A percentile compares a stretch with the other conserved stretches of the same genome.
These are phyloP conservation scores for Adelognathus sp. DNA, from an alignment of 2,888 invertebrate species.

Conservation along the genomic window DNA sequence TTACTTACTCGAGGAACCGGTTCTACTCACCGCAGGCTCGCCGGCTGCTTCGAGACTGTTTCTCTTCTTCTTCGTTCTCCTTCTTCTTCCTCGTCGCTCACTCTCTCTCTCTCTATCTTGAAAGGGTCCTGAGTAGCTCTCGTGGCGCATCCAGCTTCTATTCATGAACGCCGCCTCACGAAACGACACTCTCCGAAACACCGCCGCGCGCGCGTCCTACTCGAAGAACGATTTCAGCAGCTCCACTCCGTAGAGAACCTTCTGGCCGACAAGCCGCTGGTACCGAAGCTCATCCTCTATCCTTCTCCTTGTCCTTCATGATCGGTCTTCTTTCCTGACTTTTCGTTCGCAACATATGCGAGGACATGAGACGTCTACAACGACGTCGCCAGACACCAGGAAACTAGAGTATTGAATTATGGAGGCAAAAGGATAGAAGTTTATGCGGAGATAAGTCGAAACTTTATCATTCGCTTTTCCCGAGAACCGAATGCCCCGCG, in stretches of 20 bases:
- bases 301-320: neutral
- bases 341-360: constrained; percentile 7
- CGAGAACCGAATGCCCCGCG: neutral
- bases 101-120: constrained; percentile 35
- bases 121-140: constrained; percentile 26
- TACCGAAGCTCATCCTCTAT: constrained; percentile 19
- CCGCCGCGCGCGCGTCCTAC: constrained; percentile 21
- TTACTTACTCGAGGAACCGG: constrained; percentile 75
- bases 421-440: neutral
- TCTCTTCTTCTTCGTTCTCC: constrained; percentile 40
- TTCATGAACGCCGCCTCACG: constrained; percentile 48
- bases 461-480: neutral
- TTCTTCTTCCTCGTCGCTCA: constrained; percentile 11
- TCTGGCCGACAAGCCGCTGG: constrained; percentile 37
- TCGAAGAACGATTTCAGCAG: constrained; percentile 45
- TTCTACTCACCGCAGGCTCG: constrained; percentile 70
- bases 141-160: constrained; percentile 53
- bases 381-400: neutral
- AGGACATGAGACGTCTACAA: neutral
- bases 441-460: neutral
- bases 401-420: constrained; percentile 23
- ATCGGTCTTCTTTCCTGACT: constrained; percentile 5
- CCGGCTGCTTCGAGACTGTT: constrained; percentile 52
- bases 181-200: constrained; percentile 52
- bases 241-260: constrained; percentile 34